phyloP scores from a whole-genome alignment of 2,888 invertebrate species.

The Drosophila borealis region DNA sequence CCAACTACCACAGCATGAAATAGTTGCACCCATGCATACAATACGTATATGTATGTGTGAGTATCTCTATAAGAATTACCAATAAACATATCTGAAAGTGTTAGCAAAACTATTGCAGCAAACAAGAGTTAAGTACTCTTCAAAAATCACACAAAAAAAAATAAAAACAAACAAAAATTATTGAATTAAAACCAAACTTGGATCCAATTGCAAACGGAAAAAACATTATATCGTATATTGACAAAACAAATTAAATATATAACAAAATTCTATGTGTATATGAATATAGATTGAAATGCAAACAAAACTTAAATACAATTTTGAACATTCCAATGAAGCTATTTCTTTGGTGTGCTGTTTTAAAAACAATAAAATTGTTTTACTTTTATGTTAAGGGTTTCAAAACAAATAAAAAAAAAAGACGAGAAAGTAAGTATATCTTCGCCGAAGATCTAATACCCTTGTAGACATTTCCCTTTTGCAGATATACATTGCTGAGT shows the following conservation, averaged over 20 bases:
- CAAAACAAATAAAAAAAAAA: not conserved
- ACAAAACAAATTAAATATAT: slow-evolving; percentile 16
- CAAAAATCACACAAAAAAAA: slow-evolving; percentile 77
- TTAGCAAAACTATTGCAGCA: slow-evolving; percentile 61
- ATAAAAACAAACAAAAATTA: slow-evolving; percentile 25
- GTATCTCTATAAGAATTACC: slow-evolving; percentile 38
- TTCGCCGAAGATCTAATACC: no score
- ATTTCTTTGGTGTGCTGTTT: slow-evolving; percentile 82
- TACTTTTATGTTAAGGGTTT: slow-evolving; percentile 6
- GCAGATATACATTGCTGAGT: no score
- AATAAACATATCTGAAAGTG: slow-evolving; percentile 53
- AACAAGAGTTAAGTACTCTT: slow-evolving; percentile 71
- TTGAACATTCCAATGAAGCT: slow-evolving; percentile 83
- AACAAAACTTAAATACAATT: slow-evolving; percentile 80
- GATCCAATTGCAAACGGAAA: slow-evolving; percentile 44
- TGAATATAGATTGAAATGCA: slow-evolving; percentile 52
- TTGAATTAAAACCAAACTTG: slow-evolving; percentile 43
- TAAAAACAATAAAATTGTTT: slow-evolving; percentile 58
- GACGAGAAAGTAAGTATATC: no score
- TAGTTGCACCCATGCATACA: slow-evolving; percentile 20
- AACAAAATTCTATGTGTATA: slow-evolving; percentile 55
- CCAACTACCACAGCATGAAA: slow-evolving; percentile 3
- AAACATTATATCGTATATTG: slow-evolving; percentile 27
- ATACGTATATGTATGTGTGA: slow-evolving; percentile 4
- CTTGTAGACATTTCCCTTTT: no score